Evolutionary conservation across 1,140 invertebrate species (phyloP), one percentile per base, ranked within the genome.

Genomic region (Adoxophyes honmai): DNA sequence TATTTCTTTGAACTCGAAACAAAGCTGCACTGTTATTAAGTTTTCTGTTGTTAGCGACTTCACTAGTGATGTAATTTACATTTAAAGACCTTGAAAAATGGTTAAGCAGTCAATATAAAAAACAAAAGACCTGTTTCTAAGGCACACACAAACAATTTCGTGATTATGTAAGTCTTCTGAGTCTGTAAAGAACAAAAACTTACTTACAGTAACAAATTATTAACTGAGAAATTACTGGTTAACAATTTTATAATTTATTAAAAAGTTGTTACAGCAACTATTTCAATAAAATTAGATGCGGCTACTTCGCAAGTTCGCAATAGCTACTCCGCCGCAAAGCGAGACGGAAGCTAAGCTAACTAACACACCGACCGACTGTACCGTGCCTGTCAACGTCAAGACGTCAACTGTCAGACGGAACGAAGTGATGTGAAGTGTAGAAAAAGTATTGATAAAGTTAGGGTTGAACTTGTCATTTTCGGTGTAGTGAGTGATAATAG

Each of bases 121-220:
- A 70, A 64, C 60, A 57, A 57, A 59, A 54, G 53, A 59, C 54
- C 42, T 66, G 15, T 64, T 53, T 37, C 11, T 51, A n/a, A 34
- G 28, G 34, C 34, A 15, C 34, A 34, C 6, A 28, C 21, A 52
- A 34, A 52, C 28, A 52, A 21, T 59, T 62, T 71, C 21, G 73
- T 73, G 71, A 60, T 48, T 60, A 48, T 48, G 42, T 48, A 48
- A 48, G 42, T 18, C 11, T 48, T 7, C 6, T 18, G 21, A 28
- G 1, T 21, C 15, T 44, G 7, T 11, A 48, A 33, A 21, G n/a
- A 48, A 21, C 11, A 6, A 48, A 21, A 13, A 1, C 7, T 3
- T 6, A 11, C 18, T 28, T 4, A 11, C 18, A 48, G n/a, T 0
- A 48, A 6, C 9, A 33, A 28, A 13, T 11, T 48, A 21, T 0